Evolutionary conservation across 1,140 invertebrate species (phyloP).

Genomic region (Acromyrmex echinatior): DNA sequence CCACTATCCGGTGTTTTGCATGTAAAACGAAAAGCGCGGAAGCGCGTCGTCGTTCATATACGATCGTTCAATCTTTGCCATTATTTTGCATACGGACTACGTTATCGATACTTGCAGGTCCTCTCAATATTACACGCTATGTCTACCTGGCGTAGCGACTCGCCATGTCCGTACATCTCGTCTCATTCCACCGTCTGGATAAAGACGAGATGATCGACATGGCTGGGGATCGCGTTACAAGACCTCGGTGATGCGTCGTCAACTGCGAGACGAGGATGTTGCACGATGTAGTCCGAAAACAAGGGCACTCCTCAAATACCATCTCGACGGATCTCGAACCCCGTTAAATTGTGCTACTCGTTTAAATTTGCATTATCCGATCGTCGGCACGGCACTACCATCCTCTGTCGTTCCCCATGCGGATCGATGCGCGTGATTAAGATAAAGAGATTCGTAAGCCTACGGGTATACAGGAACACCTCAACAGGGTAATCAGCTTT

Average conservation of each 20-base stretch:
- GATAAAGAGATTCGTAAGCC: slow-evolving; percentile 53
- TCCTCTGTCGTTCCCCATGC: not conserved
- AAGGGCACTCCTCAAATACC: slow-evolving; percentile 17
- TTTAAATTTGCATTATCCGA: slow-evolving; percentile 65
- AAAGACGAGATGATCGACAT: slow-evolving; percentile 26
- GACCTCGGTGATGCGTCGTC: slow-evolving; percentile 14
- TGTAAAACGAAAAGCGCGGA: slow-evolving; percentile 51
- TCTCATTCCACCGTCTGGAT: not conserved
- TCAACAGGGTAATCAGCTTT: slow-evolving; percentile 26
- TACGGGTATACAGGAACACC: not conserved
- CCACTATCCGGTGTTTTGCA: slow-evolving; percentile 50
- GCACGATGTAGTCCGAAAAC: not conserved
- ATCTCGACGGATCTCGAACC: slow-evolving; percentile 15
- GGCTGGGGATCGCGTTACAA: slow-evolving; percentile 9
- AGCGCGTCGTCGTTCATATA: slow-evolving; percentile 28
- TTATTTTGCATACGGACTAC: slow-evolving; percentile 43
- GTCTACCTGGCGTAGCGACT: not conserved
- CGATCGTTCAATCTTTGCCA: slow-evolving; percentile 17
- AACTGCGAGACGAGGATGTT: slow-evolving; percentile 20
- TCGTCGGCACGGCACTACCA: slow-evolving; percentile 36
- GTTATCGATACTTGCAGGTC: slow-evolving; percentile 16
- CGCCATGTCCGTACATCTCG: not conserved
- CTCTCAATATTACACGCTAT: slow-evolving; percentile 23
- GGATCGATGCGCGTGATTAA: slow-evolving; percentile 49
- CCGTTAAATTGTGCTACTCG: slow-evolving; percentile 44